These are phyloP conservation scores for Sepiola atlantica DNA, from an alignment of 2,888 invertebrate genomes.

Conservation along the genomic window DNA sequence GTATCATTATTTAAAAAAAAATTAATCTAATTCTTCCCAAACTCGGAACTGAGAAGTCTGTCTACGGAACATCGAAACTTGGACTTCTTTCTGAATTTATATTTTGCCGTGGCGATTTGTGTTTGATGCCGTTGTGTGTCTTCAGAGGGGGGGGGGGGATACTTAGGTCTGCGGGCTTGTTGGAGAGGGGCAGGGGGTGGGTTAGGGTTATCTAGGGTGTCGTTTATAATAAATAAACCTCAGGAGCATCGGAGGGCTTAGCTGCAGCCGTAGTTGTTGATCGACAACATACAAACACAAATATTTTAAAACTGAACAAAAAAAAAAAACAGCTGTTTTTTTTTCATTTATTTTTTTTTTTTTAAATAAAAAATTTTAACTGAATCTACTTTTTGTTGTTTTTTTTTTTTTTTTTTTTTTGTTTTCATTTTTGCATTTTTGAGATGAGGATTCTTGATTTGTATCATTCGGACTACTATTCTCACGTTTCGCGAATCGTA, in stretches of 20 bases:
- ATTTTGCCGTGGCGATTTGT: background rate
- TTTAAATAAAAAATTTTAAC: conserved; percentile 10
- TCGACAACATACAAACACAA: background rate
- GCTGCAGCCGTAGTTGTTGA: background rate
- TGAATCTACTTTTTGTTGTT: background rate
- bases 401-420: background rate
- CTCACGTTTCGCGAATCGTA: too few relatives aligned
- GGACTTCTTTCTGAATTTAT: background rate
- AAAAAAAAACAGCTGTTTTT: background rate
- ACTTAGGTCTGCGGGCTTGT: background rate
- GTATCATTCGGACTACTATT: too few relatives aligned
- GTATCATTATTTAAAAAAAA: too few relatives aligned
- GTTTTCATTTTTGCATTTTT: too few relatives aligned
- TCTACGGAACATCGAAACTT: background rate
- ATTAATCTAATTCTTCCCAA: background rate
- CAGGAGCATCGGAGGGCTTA: background rate
- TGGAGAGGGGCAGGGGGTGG: background rate
- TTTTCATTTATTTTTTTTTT: background rate
- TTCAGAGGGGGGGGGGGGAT: background rate
- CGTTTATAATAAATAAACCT: background rate
- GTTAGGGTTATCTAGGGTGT: background rate
- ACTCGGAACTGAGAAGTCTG: background rate
- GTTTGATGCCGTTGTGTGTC: background rate
- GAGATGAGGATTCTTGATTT: too few relatives aligned
- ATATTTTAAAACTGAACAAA: too few relatives aligned